Conservation (phyloP, 2,888 invertebrate species). For the Chaitophorus viminalis region DNA sequence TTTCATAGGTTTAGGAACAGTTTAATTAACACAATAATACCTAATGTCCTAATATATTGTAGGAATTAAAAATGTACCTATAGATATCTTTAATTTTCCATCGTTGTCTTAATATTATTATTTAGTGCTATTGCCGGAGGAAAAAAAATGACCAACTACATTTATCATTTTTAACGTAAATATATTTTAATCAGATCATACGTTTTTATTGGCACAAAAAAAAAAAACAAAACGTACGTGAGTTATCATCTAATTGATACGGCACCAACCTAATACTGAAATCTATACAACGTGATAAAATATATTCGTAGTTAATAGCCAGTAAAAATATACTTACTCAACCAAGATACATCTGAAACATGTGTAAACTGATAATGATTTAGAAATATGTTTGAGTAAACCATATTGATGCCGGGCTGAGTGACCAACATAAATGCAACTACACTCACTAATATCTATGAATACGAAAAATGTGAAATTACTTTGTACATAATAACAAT, state of each 20-base stretch:
- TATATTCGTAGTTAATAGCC: too few relatives aligned
- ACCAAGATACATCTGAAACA: constrained; percentile 70
- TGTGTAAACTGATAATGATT: constrained; percentile 69
- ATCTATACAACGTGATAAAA: too few relatives aligned
- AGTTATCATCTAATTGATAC: too few relatives aligned
- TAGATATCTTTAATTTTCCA: too few relatives aligned
- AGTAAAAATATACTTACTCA: constrained; percentile 68
- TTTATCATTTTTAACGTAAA: neutral
- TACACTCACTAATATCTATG: constrained; percentile 59
- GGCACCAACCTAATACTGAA: too few relatives aligned
- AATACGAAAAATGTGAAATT: neutral
- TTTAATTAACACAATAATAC: too few relatives aligned
- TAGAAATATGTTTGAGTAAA: constrained; percentile 69
- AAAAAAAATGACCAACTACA: neutral
- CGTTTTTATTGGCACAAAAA: neutral
- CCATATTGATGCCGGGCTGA: constrained; percentile 73
- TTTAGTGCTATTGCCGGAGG: neutral
- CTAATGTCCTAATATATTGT: too few relatives aligned
- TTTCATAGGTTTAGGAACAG: too few relatives aligned
- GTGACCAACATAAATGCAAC: constrained; percentile 70
- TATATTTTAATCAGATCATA: neutral
- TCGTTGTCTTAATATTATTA: neutral
- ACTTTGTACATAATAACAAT: too few relatives aligned
- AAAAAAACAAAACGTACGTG: too few relatives aligned
- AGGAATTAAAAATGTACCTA: too few relatives aligned